Percentiles rank a stretch among this genome's conserved stretches.
phyloP scores from a whole-genome alignment of 2,113 vertebrate genomes.

The Oryctolagus cuniculus region DNA sequence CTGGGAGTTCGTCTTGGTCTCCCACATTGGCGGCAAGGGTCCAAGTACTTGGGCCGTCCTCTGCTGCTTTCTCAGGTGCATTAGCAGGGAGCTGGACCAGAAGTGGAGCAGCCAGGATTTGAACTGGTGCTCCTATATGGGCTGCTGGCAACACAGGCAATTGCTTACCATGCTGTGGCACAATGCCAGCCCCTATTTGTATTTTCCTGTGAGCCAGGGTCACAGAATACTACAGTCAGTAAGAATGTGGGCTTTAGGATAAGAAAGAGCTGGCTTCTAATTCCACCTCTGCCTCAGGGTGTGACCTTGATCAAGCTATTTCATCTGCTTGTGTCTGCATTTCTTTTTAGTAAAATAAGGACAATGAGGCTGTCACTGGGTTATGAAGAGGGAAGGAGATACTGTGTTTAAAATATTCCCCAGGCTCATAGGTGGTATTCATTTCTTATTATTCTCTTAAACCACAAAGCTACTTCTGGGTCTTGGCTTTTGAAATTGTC shows the following conservation, averaged over 20 bases:
- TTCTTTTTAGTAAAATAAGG: background rate
- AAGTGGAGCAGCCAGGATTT: too few relatives aligned
- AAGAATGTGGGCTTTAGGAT: background rate
- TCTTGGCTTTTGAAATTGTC: conserved; percentile 21
- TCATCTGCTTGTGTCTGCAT: background rate
- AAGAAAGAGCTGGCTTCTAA: conserved; percentile 21
- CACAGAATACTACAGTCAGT: background rate
- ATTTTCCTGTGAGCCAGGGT: background rate
- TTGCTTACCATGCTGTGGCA: too few relatives aligned
- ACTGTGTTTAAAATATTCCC: background rate
- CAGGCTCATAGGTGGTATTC: background rate
- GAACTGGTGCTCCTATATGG: too few relatives aligned
- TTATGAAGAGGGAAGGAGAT: background rate
- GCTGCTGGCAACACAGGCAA: too few relatives aligned
- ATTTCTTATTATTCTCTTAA: background rate
- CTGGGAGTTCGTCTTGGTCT: too few relatives aligned
- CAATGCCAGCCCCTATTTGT: too few relatives aligned
- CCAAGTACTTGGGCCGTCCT: too few relatives aligned
- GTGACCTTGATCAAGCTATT: background rate
- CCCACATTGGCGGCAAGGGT: too few relatives aligned
- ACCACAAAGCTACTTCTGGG: background rate
- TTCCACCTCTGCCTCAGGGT: background rate
- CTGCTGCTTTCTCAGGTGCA: too few relatives aligned
- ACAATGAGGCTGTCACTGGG: background rate
- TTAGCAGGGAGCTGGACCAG: too few relatives aligned